Percentiles rank a stretch among this genome's conserved stretches.
Conservation (phyloP, 2,113 vertebrate genomes). For the Gallinago undulata region DNA sequence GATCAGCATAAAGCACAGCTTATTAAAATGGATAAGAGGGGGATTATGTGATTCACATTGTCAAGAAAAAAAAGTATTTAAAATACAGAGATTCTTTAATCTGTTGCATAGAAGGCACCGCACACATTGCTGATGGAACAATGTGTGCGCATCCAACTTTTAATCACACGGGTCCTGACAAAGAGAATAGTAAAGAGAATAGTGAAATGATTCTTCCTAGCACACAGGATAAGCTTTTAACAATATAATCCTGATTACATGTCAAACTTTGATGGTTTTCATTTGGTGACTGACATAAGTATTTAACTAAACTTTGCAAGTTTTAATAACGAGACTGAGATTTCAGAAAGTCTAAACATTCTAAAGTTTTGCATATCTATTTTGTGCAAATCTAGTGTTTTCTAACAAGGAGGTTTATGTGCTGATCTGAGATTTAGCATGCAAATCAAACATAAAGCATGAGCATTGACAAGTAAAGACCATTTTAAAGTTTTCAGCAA, state of each 20-base stretch:
- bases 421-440: neutral
- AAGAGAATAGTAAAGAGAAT: neutral
- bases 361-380: neutral
- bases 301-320: constrained; percentile 9
- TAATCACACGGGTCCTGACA: constrained; percentile 46
- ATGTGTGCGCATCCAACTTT: neutral
- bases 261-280: neutral
- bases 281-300: neutral
- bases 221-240: neutral
- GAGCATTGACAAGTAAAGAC: neutral
- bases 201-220: constrained; percentile 6
- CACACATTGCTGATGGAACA: neutral
- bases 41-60: constrained; percentile 52
- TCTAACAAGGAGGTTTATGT: neutral
- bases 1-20: constrained; percentile 48
- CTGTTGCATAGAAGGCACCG: constrained; percentile 39
- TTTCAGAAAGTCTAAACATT: neutral
- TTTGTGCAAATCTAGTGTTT: neutral
- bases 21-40: constrained; percentile 61
- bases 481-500: neutral
- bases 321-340: neutral
- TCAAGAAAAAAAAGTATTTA: constrained; percentile 30
- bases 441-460: neutral
- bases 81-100: constrained; percentile 58
- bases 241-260: constrained; percentile 33